Conservation (phyloP, 2,888 invertebrate species). For the Thereva unica region DNA sequence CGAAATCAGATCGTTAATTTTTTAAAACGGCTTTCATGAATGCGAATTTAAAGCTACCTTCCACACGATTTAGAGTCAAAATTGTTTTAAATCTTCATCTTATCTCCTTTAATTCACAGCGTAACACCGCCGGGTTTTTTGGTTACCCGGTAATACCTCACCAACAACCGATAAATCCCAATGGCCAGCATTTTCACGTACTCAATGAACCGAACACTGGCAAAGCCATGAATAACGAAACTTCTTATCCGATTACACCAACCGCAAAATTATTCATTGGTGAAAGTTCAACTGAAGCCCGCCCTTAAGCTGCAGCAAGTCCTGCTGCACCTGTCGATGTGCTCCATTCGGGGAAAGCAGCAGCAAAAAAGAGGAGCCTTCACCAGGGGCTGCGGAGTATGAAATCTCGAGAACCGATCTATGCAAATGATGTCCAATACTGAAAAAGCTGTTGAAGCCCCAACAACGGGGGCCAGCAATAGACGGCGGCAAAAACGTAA, state of each 20-base stretch:
- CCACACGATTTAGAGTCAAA: no score
- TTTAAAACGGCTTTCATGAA: no score
- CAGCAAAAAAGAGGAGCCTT: not conserved
- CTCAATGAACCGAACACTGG: conserved; percentile 19
- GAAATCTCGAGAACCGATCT: conserved; percentile 29
- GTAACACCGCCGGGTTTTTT: no score
- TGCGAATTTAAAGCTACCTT: no score
- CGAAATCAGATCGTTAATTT: no score
- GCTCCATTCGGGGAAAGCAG: conserved; percentile 9
- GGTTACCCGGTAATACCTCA: no score
- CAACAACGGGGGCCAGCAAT: not conserved
- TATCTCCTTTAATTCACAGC: no score
- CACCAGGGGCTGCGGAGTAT: not conserved
- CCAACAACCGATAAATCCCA: conserved; percentile 15
- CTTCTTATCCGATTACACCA: conserved; percentile 32
- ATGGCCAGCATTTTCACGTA: conserved; percentile 16
- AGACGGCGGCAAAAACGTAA: conserved; percentile 18
- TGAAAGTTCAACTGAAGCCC: conserved; percentile 14
- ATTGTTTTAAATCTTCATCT: no score
- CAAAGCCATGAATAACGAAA: conserved; percentile 33
- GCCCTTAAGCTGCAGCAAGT: conserved; percentile 21
- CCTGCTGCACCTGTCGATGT: conserved; percentile 28
- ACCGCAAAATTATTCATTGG: conserved; percentile 33
- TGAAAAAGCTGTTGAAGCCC: conserved; percentile 30
- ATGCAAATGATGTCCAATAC: conserved; percentile 28